Conservation (phyloP, 2,888 invertebrate genomes). For the Archips crataeganus region DNA sequence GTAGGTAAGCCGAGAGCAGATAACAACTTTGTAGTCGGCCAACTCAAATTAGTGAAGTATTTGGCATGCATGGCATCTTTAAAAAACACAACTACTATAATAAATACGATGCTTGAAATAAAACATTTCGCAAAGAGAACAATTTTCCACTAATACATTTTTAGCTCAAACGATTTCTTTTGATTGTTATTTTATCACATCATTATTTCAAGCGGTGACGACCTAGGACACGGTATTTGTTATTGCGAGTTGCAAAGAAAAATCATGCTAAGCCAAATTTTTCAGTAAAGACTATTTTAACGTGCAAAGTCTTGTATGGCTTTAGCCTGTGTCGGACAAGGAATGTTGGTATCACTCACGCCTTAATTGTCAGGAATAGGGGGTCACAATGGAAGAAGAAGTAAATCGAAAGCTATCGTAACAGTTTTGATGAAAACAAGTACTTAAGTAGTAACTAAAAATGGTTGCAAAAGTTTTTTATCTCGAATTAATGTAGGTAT, state of each 20-base stretch:
- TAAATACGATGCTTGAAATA: slow-evolving; percentile 6
- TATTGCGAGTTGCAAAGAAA: neutral
- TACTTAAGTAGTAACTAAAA: too few relatives aligned
- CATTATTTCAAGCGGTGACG: neutral
- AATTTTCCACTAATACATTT: slow-evolving; percentile 1
- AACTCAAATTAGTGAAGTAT: slow-evolving; percentile 24
- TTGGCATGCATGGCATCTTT: slow-evolving; percentile 11
- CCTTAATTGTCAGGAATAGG: too few relatives aligned
- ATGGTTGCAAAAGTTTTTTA: too few relatives aligned
- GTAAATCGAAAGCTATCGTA: too few relatives aligned
- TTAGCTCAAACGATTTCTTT: neutral
- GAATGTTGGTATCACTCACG: too few relatives aligned
- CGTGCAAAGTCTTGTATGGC: too few relatives aligned
- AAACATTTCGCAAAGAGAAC: slow-evolving; percentile 3
- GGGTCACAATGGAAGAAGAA: too few relatives aligned
- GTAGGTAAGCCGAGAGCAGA: slow-evolving; percentile 8
- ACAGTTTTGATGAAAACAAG: too few relatives aligned
- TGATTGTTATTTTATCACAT: neutral
- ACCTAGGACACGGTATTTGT: neutral
- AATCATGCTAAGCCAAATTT: too few relatives aligned
- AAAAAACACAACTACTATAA: neutral
- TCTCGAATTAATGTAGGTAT: too few relatives aligned
- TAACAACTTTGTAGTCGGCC: slow-evolving; percentile 17
- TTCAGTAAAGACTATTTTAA: too few relatives aligned
- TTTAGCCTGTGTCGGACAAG: too few relatives aligned